Base-by-base conservation (phyloP, 2,797 vertebrate genomes). In the Trachops cirrhosus region DNA sequence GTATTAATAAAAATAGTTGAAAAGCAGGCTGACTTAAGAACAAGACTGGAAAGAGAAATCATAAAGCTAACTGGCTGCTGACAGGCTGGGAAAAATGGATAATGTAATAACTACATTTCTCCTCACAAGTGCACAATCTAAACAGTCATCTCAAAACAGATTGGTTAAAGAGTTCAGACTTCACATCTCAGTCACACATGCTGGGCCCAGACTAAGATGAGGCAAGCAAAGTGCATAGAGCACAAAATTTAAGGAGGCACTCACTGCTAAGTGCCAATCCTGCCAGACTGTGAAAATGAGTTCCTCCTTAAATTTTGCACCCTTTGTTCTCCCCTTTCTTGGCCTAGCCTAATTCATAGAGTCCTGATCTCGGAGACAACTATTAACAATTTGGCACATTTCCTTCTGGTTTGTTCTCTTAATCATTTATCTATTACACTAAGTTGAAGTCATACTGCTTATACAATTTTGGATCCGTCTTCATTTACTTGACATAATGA, bases 401-500 rank as follows among this genome's bases (percentile, higher is more conserved):
- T 83, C 46, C 68, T 90, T 92, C 59, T 19, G 9, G 54, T 83
- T 32, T 78, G 3, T 59, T 92, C 12, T 54, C 37, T 15, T 83
- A 83, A 92, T 94, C 74, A 94, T 84, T 80, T 89, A 77, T 91
- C 48, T 68, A 1, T 91, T 92, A 83, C 70, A 64, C 54, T 74
- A 94, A 67, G 74, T 79, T 89, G 71, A 95, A 74, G 75, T 84
- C 46, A 86, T 79, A 57, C n/a, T 94, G 70, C 50, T 93, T 78
- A 64, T 64, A 86, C 48, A 64, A 83, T 92, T 95, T 93, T 91
- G 73, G 88, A 89, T 70, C 62, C 32, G 94, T 46, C 44, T 89
- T 89, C 86, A 96, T 96, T 96, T 95, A 75, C 46, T 93, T 95
- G 91, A 83, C 8, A 8, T 93, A 86, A 89, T 84, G 74, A 97